These are phyloP conservation scores for Cromileptes altivelis DNA, from an alignment of 2,113 vertebrate species.

Conservation along the genomic window DNA sequence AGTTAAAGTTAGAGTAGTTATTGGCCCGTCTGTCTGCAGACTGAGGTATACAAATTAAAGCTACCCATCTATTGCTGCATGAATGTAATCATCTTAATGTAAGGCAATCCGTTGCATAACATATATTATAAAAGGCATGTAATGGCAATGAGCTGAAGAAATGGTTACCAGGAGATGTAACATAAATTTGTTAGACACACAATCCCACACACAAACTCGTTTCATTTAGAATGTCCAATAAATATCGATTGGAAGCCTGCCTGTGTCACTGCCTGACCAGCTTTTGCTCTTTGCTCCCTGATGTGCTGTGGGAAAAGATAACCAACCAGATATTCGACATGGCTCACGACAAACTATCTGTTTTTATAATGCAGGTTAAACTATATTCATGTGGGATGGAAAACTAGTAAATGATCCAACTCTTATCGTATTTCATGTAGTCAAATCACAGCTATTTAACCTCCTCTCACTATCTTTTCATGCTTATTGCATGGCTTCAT, in stretches of 20 bases:
- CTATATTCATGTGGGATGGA: background rate
- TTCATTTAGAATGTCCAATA: background rate
- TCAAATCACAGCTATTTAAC: conserved; percentile 37
- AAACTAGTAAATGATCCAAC: background rate
- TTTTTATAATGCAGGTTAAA: background rate
- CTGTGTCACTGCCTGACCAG: conserved; percentile 18
- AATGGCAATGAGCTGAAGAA: background rate
- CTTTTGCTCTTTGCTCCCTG: conserved; percentile 9
- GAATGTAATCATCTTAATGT: too few relatives aligned
- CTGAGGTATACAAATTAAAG: too few relatives aligned
- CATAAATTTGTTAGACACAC: background rate
- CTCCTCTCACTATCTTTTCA: conserved; percentile 3
- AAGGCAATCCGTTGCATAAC: too few relatives aligned
- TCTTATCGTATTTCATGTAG: conserved; percentile 1
- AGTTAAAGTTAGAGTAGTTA: too few relatives aligned
- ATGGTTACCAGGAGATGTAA: background rate
- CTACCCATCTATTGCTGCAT: too few relatives aligned
- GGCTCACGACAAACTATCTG: background rate
- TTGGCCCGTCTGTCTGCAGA: too few relatives aligned
- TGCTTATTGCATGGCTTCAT: conserved; percentile 3
- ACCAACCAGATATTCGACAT: background rate
- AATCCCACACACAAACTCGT: background rate
- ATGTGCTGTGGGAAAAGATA: conserved; percentile 4
- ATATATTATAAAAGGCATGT: too few relatives aligned
- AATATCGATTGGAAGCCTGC: background rate